Evolutionary conservation across 1,140 invertebrate species (phyloP), one percentile per base, ranked within the genome.

Genomic region (Schmidtea mediterranea): DNA sequence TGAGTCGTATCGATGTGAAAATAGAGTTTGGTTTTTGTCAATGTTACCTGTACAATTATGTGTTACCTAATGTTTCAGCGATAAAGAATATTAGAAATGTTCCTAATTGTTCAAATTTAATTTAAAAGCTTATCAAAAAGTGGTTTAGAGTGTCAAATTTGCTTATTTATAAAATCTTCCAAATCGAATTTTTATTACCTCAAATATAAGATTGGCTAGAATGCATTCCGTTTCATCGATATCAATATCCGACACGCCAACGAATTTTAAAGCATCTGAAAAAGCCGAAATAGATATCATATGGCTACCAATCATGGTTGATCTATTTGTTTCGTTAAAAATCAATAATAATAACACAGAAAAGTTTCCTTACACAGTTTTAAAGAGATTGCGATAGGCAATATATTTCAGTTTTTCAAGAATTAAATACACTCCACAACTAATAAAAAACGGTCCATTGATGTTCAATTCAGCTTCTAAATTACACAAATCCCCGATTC

Each of bases 391-490:
- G 52, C 87, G 74, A 59, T 90, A 92, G 0, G 86, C 80, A 39
- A 87, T 80, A 43, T 83, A 78, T 62, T 87, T 89, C 0, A 97
- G 68, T 62, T 94, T 92, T 59, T 95, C 87, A 6, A 97, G 75
- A 58, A 95, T 83, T 15, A 95, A 70, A 66, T 89, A 95, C 57
- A 97, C 87, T 26, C 87, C 87, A 58, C 77, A 82, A 55, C 77
- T 77, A 49, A 92, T 90, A 54, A 95, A 89, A 60, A 90, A 92
- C 0, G 73, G 65, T 64, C 92, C 82, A 57, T 90, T 76, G 39
- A 74, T 72, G 52, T 76, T 73, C 67, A 95, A 77, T 0, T 84
- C 79, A 55, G 73, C 70, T 58, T 84, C 80, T 38, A 97, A 77
- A 51, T 74, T 72, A 48, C 74, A 67, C 0, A 95, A 66, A 57